Conservation (phyloP, 2,888 invertebrate genomes). For the Clepsis dumicolana region DNA sequence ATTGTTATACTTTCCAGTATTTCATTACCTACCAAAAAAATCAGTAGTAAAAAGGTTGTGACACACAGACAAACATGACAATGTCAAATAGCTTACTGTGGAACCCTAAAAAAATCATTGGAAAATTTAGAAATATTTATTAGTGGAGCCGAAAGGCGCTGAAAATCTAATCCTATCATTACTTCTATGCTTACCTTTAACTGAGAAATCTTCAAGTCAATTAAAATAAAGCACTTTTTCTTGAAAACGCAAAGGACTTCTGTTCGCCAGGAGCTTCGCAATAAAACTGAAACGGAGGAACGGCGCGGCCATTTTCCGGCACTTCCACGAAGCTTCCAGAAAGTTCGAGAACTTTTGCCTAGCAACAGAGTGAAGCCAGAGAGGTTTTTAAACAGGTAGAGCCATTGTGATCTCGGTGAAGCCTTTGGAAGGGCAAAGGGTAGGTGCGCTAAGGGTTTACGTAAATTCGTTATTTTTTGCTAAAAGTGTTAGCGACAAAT, state of each 20-base stretch:
- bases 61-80: too few relatives aligned
- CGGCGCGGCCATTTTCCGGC: slow-evolving; percentile 3
- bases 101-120: too few relatives aligned
- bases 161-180: too few relatives aligned
- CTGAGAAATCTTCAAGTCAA: not conserved
- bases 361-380: not conserved
- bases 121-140: too few relatives aligned
- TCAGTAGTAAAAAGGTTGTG: too few relatives aligned
- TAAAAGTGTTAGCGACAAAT: too few relatives aligned
- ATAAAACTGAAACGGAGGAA: slow-evolving; percentile 11
- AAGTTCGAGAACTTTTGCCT: slow-evolving; percentile 13
- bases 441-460: not conserved
- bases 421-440: not conserved
- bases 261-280: slow-evolving; percentile 9
- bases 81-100: too few relatives aligned
- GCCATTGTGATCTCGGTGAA: not conserved
- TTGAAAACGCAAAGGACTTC: slow-evolving; percentile 12
- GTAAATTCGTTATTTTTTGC: too few relatives aligned
- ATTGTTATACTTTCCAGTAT: too few relatives aligned
- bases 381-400: not conserved
- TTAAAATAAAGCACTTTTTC: not conserved
- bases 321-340: slow-evolving; percentile 21
- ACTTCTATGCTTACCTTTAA: not conserved
- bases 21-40: too few relatives aligned
- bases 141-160: too few relatives aligned